Evolutionary conservation across 2,797 vertebrate species (phyloP).

Genomic region (Harpagifer antarcticus): DNA sequence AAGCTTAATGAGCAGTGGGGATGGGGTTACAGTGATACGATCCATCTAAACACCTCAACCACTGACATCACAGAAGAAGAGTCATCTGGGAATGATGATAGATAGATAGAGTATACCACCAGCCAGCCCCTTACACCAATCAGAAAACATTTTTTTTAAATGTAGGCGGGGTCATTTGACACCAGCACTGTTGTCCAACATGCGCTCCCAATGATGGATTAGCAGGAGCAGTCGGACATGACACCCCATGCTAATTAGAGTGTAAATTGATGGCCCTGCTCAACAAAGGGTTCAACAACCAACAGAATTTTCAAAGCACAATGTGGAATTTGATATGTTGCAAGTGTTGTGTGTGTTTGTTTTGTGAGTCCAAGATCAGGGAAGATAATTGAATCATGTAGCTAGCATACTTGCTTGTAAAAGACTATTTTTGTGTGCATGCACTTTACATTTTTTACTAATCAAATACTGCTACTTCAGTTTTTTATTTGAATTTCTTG

Average conservation of each 20-base stretch:
- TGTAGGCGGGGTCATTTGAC: constrained; percentile 46
- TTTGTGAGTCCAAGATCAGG: constrained; percentile 20
- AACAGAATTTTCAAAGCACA: constrained; percentile 21
- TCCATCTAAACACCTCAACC: constrained; percentile 59
- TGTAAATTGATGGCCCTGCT: constrained; percentile 36
- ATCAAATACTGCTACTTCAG: neutral
- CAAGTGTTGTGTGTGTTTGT: constrained; percentile 10
- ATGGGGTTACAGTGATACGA: constrained; percentile 66
- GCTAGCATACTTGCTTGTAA: neutral
- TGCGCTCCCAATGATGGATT: constrained; percentile 61
- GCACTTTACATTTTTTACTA: neutral
- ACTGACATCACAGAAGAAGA: constrained; percentile 53
- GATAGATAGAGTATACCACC: constrained; percentile 27
- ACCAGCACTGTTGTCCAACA: constrained; percentile 52
- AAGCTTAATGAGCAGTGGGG: constrained; percentile 64
- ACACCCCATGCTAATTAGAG: constrained; percentile 59
- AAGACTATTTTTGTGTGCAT: neutral
- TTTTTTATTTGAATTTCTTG: neutral
- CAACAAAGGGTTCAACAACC: constrained; percentile 36
- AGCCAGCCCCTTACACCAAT: constrained; percentile 46
- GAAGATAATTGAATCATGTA: neutral
- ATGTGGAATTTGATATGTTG: constrained; percentile 23
- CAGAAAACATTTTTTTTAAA: constrained; percentile 20
- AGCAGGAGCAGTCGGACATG: constrained; percentile 42
- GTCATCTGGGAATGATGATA: constrained; percentile 45